Percentiles rank a stretch among this genome's conserved stretches.
Conservation (phyloP, 2,797 vertebrate genomes). For the Aplochiton taeniatus region DNA sequence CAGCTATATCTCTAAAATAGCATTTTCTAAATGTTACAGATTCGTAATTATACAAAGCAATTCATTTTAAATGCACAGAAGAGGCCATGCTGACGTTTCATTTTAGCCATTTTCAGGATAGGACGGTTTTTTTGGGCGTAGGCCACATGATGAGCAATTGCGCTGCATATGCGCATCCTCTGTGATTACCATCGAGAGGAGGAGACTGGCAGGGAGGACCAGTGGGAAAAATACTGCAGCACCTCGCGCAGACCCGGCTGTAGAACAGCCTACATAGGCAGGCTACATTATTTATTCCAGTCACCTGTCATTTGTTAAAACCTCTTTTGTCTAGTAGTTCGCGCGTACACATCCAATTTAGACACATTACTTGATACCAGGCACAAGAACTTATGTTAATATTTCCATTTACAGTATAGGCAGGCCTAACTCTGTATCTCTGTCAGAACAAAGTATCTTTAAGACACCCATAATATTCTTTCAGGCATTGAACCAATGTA, state of each 20-base stretch:
- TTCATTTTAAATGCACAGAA: slow-evolving; percentile 41
- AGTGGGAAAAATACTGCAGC: slow-evolving; percentile 7
- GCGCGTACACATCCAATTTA: slow-evolving; percentile 15
- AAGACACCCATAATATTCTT: too few relatives aligned
- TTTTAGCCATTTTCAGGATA: slow-evolving; percentile 18
- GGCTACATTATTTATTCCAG: slow-evolving; percentile 22
- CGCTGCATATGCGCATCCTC: slow-evolving; percentile 7
- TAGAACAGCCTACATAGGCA: not conserved
- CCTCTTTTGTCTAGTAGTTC: slow-evolving; percentile 37
- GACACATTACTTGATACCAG: not conserved
- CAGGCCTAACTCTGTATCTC: too few relatives aligned
- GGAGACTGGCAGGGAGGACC: not conserved
- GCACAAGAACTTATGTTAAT: too few relatives aligned
- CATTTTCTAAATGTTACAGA: too few relatives aligned
- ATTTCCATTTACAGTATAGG: too few relatives aligned
- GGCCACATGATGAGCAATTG: not conserved
- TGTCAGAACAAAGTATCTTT: too few relatives aligned
- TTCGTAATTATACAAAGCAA: not conserved
- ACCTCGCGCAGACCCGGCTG: not conserved
- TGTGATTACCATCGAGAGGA: not conserved
- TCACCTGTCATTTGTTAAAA: slow-evolving; percentile 10
- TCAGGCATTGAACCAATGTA: too few relatives aligned
- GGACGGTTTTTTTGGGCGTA: slow-evolving; percentile 24
- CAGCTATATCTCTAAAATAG: too few relatives aligned
- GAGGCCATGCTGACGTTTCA: slow-evolving; percentile 27